Percentiles rank a stretch among this genome's conserved stretches.
These are phyloP conservation scores for Agelas oroides DNA, from an alignment of 37 sponge, comb jelly and placozoan genomes.

Conservation along the genomic window DNA sequence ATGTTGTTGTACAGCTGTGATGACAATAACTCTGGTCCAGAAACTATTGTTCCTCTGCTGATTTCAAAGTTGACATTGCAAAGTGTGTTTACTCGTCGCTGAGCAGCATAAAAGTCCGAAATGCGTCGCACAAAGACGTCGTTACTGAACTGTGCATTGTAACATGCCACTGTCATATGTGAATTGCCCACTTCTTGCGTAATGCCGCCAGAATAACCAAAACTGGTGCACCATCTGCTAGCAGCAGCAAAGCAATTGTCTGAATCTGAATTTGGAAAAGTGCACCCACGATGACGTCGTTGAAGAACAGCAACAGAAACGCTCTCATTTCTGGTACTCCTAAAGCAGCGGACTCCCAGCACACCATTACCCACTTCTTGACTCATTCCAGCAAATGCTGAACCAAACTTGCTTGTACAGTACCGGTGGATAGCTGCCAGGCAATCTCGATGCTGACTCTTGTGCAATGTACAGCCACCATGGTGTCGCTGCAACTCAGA, in stretches of 20 bases:
- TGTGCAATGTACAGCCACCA: not conserved
- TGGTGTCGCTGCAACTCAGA: not conserved
- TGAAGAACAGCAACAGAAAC: not conserved
- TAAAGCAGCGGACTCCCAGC: not conserved
- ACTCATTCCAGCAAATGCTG: not conserved
- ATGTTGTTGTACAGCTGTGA: not conserved
- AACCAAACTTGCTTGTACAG: not conserved
- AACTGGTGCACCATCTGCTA: constrained; percentile 3
- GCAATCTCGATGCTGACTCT: constrained; percentile 6
- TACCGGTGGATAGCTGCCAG: constrained; percentile 8
- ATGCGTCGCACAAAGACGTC: not conserved
- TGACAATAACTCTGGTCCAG: not conserved
- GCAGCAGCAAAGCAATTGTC: constrained; percentile 7
- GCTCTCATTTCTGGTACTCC: not conserved
- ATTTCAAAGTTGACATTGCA: not conserved
- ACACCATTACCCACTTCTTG: constrained; percentile 6
- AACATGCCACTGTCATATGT: constrained; percentile 7
- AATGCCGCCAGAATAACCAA: constrained; percentile 3
- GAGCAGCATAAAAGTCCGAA: not conserved
- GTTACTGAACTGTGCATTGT: not conserved
- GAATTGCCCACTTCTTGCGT: not conserved
- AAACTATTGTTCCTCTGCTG: not conserved
- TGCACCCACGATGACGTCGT: not conserved
- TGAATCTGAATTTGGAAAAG: constrained; percentile 15
- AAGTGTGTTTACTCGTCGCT: not conserved